A percentile compares a stretch with the other conserved stretches of the same genome.
phyloP scores from a whole-genome alignment of 2,797 vertebrate species.

The Gephyroberyx darwinii region DNA sequence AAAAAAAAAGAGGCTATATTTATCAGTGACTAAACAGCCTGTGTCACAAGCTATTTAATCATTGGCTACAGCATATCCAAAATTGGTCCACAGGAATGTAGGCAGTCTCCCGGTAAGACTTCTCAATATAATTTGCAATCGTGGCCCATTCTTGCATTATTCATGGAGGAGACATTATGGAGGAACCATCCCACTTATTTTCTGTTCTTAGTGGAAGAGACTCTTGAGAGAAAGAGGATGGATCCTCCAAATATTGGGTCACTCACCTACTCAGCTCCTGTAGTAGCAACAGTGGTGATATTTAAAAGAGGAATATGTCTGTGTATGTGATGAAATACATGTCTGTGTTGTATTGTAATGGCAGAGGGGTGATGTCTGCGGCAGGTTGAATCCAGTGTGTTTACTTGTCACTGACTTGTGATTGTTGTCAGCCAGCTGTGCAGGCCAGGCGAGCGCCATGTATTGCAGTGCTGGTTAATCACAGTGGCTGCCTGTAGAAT shows the following conservation, averaged over 20 bases:
- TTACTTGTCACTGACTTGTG: slow-evolving; percentile 31
- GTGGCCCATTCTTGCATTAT: slow-evolving; percentile 57
- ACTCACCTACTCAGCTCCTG: slow-evolving; percentile 22
- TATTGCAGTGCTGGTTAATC: slow-evolving; percentile 62
- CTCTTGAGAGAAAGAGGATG: slow-evolving; percentile 29
- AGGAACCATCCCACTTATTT: slow-evolving; percentile 48
- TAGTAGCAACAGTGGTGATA: slow-evolving; percentile 11
- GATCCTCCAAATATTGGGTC: slow-evolving; percentile 28
- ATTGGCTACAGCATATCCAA: slow-evolving; percentile 7
- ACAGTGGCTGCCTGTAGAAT: slow-evolving; percentile 73
- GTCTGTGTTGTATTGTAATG: slow-evolving; percentile 15
- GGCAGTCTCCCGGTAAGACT: slow-evolving; percentile 28
- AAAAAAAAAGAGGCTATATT: slow-evolving; percentile 24
- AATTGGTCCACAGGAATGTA: slow-evolving; percentile 31
- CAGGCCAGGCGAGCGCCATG: slow-evolving; percentile 7
- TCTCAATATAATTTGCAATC: slow-evolving; percentile 47
- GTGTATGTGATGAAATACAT: slow-evolving; percentile 17
- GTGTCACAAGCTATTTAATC: slow-evolving; percentile 1
- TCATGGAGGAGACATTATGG: slow-evolving; percentile 50
- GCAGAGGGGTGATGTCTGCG: slow-evolving; percentile 10
- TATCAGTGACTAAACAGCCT: slow-evolving; percentile 15
- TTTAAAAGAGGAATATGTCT: slow-evolving; percentile 23
- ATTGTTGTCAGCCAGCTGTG: slow-evolving; percentile 37
- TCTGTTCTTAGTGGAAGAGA: slow-evolving; percentile 33
- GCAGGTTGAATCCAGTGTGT: slow-evolving; percentile 12